Percentiles rank a stretch among this genome's conserved stretches.
These are phyloP conservation scores for Drosophila crucigera DNA, from an alignment of 2,888 invertebrate species.

Conservation along the genomic window DNA sequence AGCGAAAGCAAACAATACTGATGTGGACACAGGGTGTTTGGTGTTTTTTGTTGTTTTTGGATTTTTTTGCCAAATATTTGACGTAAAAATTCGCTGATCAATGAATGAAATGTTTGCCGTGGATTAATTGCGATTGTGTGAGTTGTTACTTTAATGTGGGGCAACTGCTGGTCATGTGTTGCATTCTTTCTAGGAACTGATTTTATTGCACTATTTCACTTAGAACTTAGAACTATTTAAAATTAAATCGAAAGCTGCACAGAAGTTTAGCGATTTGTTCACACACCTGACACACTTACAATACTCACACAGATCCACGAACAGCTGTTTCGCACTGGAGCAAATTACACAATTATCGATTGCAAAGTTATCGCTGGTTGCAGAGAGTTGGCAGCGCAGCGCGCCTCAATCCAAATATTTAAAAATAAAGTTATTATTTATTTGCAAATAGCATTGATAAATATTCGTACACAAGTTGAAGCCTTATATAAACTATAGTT, in stretches of 20 bases:
- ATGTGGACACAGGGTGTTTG: constrained; percentile 26
- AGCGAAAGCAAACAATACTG: constrained; percentile 65
- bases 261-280: constrained; percentile 36
- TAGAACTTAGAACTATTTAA: constrained; percentile 51
- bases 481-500: constrained; percentile 43
- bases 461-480: constrained; percentile 52
- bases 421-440: constrained; percentile 59
- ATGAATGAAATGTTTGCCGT: constrained; percentile 59
- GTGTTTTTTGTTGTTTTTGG: constrained; percentile 5
- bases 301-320: constrained; percentile 13
- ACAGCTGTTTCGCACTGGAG: constrained; percentile 54
- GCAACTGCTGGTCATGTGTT: neutral
- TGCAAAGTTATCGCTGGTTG: constrained; percentile 15
- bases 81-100: constrained; percentile 26
- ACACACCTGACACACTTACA: constrained; percentile 30
- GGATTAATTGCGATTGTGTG: constrained; percentile 6
- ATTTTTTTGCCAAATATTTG: neutral
- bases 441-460: constrained; percentile 69
- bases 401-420: constrained; percentile 5
- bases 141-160: neutral
- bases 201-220: constrained; percentile 43
- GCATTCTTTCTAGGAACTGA: constrained; percentile 42
- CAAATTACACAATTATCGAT: constrained; percentile 43
- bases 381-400: constrained; percentile 30
- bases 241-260: constrained; percentile 38